These are phyloP conservation scores for Paedocypris sp. DNA, from an alignment of 2,113 vertebrate genomes.

Conservation along the genomic window DNA sequence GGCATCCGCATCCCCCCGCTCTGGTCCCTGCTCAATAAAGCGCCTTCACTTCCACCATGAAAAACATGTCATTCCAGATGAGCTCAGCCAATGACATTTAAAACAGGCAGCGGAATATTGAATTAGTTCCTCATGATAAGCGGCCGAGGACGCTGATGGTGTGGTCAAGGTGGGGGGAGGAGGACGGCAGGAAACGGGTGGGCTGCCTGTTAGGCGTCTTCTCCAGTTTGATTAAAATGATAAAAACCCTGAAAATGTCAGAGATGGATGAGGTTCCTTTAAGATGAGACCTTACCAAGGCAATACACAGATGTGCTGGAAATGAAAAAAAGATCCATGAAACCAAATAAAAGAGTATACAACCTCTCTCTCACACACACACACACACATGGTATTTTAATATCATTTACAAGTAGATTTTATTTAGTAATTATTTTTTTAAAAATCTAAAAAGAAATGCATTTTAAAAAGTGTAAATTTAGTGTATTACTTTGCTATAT, in stretches of 20 bases:
- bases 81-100: slow-evolving; percentile 67
- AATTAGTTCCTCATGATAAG: slow-evolving; percentile 65
- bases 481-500: too few species aligned
- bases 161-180: slow-evolving; percentile 18
- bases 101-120: slow-evolving; percentile 59
- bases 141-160: slow-evolving; percentile 44
- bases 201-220: slow-evolving; percentile 29
- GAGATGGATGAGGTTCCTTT: background rate
- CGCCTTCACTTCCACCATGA: slow-evolving; percentile 55
- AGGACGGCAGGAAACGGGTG: background rate
- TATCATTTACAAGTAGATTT: too few species aligned
- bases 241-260: slow-evolving; percentile 27
- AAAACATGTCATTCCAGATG: slow-evolving; percentile 63
- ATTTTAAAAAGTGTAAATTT: too few species aligned
- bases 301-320: background rate
- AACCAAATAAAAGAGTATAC: background rate
- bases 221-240: slow-evolving; percentile 43
- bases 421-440: too few species aligned
- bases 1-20: slow-evolving; percentile 18
- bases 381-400: too few species aligned
- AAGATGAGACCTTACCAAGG: slow-evolving; percentile 19
- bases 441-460: too few species aligned
- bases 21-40: slow-evolving; percentile 49
- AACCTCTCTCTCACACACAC: too few species aligned
- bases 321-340: background rate